A percentile compares a stretch with the other conserved stretches of the same genome.
Evolutionary conservation across 2,113 vertebrate species (phyloP).

Genomic region (Regulus satrapa): DNA sequence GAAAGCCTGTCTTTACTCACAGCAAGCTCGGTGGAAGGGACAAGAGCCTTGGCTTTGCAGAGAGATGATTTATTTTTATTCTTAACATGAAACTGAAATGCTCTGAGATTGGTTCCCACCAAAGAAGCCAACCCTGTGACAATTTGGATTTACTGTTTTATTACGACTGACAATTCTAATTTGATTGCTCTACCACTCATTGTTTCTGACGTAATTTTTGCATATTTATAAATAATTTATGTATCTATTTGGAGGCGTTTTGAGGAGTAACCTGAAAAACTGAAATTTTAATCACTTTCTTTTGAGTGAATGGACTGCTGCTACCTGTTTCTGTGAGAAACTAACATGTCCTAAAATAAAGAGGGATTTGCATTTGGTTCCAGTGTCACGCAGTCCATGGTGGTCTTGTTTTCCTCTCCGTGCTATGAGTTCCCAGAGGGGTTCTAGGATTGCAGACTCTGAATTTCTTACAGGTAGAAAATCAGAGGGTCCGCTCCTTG

Average conservation of each 20-base stretch:
- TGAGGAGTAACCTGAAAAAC: background rate
- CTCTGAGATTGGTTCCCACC: background rate
- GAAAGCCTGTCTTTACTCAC: background rate
- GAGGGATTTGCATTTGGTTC: background rate
- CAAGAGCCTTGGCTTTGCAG: background rate
- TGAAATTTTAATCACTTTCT: background rate
- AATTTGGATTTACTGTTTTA: background rate
- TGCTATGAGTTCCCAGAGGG: background rate
- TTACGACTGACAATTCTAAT: background rate
- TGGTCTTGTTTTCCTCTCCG: background rate
- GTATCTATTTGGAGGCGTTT: background rate
- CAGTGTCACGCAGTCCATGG: background rate
- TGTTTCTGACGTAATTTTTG: background rate
- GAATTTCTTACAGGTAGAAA: background rate
- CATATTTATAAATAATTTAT: constrained; percentile 2
- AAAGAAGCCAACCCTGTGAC: background rate
- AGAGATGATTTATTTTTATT: background rate
- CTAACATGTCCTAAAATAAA: constrained; percentile 42
- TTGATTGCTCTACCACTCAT: background rate
- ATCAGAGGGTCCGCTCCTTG: background rate
- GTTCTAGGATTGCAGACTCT: background rate
- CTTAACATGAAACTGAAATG: background rate
- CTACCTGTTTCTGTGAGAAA: background rate
- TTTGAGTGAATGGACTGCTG: background rate
- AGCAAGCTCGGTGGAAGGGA: background rate